These are phyloP conservation scores for Ispidina picta DNA, from an alignment of 2,797 vertebrate genomes.

Conservation along the genomic window DNA sequence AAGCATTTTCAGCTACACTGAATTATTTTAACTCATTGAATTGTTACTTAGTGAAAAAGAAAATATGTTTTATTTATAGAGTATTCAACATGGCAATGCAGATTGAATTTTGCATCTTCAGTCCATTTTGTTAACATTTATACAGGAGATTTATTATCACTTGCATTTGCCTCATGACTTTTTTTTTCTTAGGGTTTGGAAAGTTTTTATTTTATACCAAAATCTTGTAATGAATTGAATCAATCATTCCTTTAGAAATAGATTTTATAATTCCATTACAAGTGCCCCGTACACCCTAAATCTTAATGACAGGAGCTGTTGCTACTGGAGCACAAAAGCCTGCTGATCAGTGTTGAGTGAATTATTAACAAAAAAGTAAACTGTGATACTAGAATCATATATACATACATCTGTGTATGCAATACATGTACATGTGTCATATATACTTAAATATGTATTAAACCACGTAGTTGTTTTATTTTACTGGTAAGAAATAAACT, in stretches of 20 bases:
- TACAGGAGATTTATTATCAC: conserved; percentile 25
- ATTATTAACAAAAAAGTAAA: not conserved
- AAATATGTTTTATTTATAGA: conserved; percentile 65
- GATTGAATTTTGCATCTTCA: not conserved
- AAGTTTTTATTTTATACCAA: conserved; percentile 38
- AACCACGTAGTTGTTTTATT: not conserved
- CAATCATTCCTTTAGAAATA: conserved; percentile 37
- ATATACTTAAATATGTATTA: not conserved
- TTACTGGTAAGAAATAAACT: not conserved
- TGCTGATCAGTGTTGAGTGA: not conserved
- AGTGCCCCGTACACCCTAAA: not conserved
- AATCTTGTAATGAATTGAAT: conserved; percentile 31
- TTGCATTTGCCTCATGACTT: not conserved
- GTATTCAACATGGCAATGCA: not conserved
- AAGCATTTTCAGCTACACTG: conserved; percentile 57
- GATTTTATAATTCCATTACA: conserved; percentile 52
- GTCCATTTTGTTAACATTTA: conserved; percentile 19
- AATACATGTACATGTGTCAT: no score
- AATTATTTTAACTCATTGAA: conserved; percentile 68
- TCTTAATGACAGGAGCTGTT: conserved; percentile 19
- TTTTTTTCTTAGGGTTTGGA: not conserved
- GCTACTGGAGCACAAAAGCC: not conserved
- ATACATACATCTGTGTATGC: not conserved
- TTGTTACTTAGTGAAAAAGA: conserved; percentile 54
- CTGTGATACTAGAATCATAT: not conserved